Percentiles rank a stretch among this genome's conserved stretches.
Evolutionary conservation across 2,113 vertebrate genomes (phyloP).

Genomic region (Nerophis ophidion): DNA sequence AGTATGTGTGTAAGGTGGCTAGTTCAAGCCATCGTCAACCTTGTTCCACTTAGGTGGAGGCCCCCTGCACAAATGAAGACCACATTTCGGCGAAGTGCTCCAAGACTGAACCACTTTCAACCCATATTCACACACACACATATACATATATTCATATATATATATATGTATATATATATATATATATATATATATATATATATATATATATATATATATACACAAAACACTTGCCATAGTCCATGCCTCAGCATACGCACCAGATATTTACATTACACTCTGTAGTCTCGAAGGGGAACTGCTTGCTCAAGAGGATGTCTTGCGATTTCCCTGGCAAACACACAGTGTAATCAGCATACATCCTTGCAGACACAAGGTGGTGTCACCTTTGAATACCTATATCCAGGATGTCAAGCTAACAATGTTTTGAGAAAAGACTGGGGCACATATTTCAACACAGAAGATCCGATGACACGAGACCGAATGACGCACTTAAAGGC

Average conservation of each 20-base stretch:
- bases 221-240: conserved; percentile 38
- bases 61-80: conserved; percentile 54
- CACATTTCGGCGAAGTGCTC: conserved; percentile 49
- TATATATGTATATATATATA: too few species aligned
- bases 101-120: conserved; percentile 25
- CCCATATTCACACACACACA: conserved; percentile 4
- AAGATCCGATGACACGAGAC: conserved; percentile 52
- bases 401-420: conserved; percentile 55
- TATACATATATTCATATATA: too few species aligned
- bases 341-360: conserved; percentile 14
- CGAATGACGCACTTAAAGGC: conserved; percentile 56
- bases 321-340: conserved; percentile 18
- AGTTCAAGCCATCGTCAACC: conserved; percentile 24
- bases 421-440: conserved; percentile 53
- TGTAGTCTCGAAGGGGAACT: conserved; percentile 17
- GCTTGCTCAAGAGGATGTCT: conserved; percentile 39
- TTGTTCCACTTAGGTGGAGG: conserved; percentile 45
- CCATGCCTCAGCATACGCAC: conserved; percentile 19
- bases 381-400: conserved; percentile 46
- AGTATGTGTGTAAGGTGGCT: conserved; percentile 7
- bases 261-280: conserved; percentile 22
- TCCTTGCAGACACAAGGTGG: conserved; percentile 2
- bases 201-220: too few species aligned
- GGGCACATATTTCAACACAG: conserved; percentile 49
- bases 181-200: too few species aligned